phyloP scores from a whole-genome alignment of 2,113 vertebrate genomes.

The Psephotus haematonotus region DNA sequence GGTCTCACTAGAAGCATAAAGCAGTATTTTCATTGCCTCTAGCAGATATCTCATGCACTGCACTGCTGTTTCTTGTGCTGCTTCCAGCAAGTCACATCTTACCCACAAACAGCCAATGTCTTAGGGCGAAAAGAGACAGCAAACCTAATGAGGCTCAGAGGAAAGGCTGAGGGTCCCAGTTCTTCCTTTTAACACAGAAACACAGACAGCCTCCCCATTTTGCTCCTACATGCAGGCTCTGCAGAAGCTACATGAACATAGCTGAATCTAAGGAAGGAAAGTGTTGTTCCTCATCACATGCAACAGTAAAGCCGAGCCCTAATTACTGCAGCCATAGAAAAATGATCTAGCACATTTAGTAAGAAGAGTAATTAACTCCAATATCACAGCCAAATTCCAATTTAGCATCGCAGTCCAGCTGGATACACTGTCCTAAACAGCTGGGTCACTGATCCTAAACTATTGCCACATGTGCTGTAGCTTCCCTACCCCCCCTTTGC shows the following conservation, averaged over 20 bases:
- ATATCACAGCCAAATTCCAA: background rate
- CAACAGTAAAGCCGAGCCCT: background rate
- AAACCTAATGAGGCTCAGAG: background rate
- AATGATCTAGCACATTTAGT: background rate
- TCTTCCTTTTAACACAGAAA: background rate
- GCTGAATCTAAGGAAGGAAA: background rate
- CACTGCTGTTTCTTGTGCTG: background rate
- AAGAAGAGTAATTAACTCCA: background rate
- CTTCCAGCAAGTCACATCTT: background rate
- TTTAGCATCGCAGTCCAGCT: background rate
- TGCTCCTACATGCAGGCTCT: background rate
- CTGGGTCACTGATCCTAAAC: rapidly evolving
- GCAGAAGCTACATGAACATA: background rate
- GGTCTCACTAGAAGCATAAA: background rate
- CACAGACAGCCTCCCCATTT: background rate
- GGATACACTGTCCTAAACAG: background rate
- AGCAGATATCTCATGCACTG: background rate
- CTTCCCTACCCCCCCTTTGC: background rate
- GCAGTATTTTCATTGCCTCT: background rate
- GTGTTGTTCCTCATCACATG: background rate
- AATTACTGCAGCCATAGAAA: background rate
- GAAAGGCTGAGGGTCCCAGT: background rate
- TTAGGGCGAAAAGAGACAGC: background rate
- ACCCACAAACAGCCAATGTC: background rate
- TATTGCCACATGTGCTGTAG: background rate